These are phyloP conservation scores for Pseudonaja textilis DNA, from an alignment of 2,113 vertebrate genomes.

Conservation along the genomic window DNA sequence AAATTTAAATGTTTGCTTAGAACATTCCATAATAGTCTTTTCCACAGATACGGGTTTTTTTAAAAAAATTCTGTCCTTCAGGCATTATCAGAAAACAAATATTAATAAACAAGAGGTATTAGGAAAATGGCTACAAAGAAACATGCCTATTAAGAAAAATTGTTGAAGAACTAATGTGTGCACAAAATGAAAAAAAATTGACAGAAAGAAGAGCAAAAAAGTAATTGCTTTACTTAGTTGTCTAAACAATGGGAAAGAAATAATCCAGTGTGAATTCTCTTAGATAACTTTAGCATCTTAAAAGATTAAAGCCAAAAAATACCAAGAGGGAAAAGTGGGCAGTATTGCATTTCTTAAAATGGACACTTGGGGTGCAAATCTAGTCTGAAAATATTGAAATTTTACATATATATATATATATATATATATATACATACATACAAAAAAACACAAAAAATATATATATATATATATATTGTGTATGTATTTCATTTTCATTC, in stretches of 20 bases:
- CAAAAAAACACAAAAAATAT: too few species aligned
- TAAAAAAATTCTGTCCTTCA: conserved; percentile 50
- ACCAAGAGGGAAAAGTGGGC: background rate
- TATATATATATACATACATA: too few species aligned
- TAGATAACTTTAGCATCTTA: background rate
- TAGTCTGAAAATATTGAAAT: background rate
- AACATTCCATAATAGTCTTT: conserved; percentile 35
- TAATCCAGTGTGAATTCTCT: background rate
- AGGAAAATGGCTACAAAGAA: conserved; percentile 27
- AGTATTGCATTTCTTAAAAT: background rate
- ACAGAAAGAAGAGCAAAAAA: conserved; percentile 3
- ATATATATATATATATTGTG: too few species aligned
- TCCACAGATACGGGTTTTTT: conserved; percentile 43
- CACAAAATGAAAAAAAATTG: conserved; percentile 36
- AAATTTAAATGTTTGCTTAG: conserved; percentile 31
- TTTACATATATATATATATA: background rate
- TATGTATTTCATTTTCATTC: background rate
- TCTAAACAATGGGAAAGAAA: conserved; percentile 33
- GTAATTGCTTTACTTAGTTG: conserved; percentile 13
- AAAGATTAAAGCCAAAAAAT: background rate
- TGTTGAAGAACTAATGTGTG: conserved; percentile 30
- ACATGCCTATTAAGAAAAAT: conserved; percentile 18
- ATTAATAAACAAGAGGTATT: conserved; percentile 32
- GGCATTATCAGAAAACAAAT: conserved; percentile 53
- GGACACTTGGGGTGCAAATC: background rate